Percentiles rank a stretch among this genome's conserved stretches.
Conservation (phyloP, 1,140 invertebrate species). For the Dendrolimus punctatus region DNA sequence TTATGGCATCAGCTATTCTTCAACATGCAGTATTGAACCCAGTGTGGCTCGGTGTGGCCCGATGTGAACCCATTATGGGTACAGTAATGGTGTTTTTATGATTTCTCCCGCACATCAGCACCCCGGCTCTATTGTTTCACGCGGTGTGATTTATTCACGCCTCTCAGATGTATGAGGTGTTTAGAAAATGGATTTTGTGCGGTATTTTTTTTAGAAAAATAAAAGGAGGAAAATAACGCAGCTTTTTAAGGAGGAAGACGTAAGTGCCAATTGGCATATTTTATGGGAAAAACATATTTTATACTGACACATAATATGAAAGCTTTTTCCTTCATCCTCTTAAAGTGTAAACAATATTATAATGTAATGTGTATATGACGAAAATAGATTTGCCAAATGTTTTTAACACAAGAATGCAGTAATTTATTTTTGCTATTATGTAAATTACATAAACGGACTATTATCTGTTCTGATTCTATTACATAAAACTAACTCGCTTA, state of each 20-base stretch:
- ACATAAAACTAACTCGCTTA: too few species aligned
- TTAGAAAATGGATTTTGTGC: constrained; percentile 10
- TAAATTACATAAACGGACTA: too few species aligned
- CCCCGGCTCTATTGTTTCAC: constrained; percentile 10
- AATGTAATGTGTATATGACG: constrained; percentile 1
- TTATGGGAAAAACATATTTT: too few species aligned
- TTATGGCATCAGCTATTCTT: neutral
- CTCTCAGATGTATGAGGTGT: constrained; percentile 8
- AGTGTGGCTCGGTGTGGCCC: constrained; percentile 1
- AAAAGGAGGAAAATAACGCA: constrained; percentile 7
- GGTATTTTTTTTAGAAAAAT: constrained; percentile 1
- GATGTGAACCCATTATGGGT: neutral
- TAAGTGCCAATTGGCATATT: too few species aligned
- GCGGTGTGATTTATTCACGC: constrained; percentile 8
- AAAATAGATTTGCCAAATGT: too few species aligned
- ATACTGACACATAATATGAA: neutral
- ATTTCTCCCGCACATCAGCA: constrained; percentile 10
- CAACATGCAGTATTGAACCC: constrained; percentile 5
- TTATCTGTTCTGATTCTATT: too few species aligned
- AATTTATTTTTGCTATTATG: too few species aligned
- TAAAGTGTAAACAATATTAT: neutral
- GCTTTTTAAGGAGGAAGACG: too few species aligned
- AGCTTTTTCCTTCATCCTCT: neutral
- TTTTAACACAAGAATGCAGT: too few species aligned
- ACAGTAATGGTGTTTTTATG: constrained; percentile 12